phyloP scores from a whole-genome alignment of 92 coral and sea anemone genomes.

The Paragorgia papillata region DNA sequence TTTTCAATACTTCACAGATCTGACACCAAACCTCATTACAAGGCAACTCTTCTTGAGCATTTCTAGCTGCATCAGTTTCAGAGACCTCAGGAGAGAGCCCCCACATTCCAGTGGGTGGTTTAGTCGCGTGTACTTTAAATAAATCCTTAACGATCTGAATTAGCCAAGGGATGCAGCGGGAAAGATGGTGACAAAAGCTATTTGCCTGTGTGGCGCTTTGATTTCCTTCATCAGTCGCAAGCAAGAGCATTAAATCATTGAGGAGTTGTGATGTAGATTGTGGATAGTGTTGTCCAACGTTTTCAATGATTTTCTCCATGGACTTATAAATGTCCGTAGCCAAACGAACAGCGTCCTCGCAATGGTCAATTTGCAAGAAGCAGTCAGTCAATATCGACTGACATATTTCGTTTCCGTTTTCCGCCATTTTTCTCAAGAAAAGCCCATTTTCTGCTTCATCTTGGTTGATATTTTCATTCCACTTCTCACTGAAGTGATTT shows the following conservation, averaged over 20 bases:
- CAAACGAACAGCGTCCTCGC: neutral
- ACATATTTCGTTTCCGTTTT: neutral
- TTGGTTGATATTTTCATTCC: neutral
- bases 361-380: neutral
- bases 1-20: neutral
- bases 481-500: neutral
- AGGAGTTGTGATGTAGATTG: neutral
- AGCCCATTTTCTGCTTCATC: neutral
- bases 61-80: neutral
- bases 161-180: conserved; percentile 7
- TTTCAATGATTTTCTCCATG: neutral
- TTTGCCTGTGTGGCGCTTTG: neutral
- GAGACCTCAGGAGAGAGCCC: neutral
- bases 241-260: neutral
- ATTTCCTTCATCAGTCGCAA: neutral
- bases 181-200: neutral
- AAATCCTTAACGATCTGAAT: conserved; percentile 29
- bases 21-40: neutral
- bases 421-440: neutral
- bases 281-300: neutral
- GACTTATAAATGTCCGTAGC: neutral
- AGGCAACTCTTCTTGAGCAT: neutral
- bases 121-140: conserved; percentile 3
- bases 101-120: conserved; percentile 6
- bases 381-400: neutral